Base-by-base conservation (phyloP, 1,140 invertebrate genomes). In the Antheraea mylitta region DNA sequence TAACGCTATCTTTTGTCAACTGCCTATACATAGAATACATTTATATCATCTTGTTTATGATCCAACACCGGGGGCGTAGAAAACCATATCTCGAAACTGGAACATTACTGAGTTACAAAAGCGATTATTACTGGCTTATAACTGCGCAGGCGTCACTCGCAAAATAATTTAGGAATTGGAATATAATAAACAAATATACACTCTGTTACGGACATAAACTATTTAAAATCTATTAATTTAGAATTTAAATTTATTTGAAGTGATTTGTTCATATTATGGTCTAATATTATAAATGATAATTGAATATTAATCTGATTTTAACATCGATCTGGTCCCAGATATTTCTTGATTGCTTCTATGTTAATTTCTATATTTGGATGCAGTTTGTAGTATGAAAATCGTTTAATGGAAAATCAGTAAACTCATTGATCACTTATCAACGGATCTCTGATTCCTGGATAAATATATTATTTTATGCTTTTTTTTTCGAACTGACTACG, bases 31-130 rank as follows among this genome's bases (percentile, higher is more conserved):
- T 53, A n/a, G 16, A 53, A 53, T 53, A 53, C 1, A 42, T 53
- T 0, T 53, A 53, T 1, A 53, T 64, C 65, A 42, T 48, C n/a
- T 30, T 30, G 22, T 30, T 30, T 71, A 74, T 73, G 68, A 73
- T 45, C 70, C 71, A 74, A 75, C 67, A 58, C 67, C 64, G 75
- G 65, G 58, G 74, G 74, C 74, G 77, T 78, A 66, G 8, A 67
- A 69, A 78, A 42, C 66, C 58, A 65, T 71, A 59, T 71, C 53
- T 61, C 16, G 45, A n/a, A 66, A 68, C 59, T 66, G 67, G 66
- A 74, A 72, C 60, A 53, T 68, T 36, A 64, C 63, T 73, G 70
- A 75, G 61, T 75, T 64, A 69, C 63, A 68, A 45, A 64, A 67
- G 61, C 69, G 74, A 79, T 79, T 78, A 78, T 67, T 66, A 68